Base-by-base conservation (phyloP, 1,140 invertebrate genomes). In the Drosophila tani region DNA sequence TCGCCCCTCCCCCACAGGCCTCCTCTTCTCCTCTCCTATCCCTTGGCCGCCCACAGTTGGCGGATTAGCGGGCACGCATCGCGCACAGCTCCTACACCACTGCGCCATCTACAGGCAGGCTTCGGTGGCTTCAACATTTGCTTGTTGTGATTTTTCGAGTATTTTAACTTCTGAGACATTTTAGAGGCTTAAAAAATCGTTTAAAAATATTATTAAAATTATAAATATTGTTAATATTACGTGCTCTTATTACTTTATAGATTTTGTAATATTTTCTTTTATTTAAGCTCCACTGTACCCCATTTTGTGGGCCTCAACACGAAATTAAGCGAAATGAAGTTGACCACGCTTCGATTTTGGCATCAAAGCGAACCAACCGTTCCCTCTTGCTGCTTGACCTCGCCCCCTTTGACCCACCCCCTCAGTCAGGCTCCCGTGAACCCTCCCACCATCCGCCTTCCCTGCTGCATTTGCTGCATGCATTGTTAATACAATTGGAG, bases 321-420 rank as follows among this genome's bases (percentile, higher is more conserved):
- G 85, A 88, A 90, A 90, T 90, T 90, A 90, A 90, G 79, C 85
- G 85, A 90, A 90, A 90, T 90, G 85, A 90, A 90, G 85, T 90
- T 90, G 85, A 90, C 85, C 85, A 90, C 85, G 85, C 83, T 90
- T 90, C 86, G 85, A 90, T 90, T 88, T 90, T 82, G 85, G 64
- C 86, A 90, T 90, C 85, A 90, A 90, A 90, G 85, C 82, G 64
- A 79, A 82, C 65, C 56, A 79, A 85, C 65, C 53, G 77, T 68
- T 84, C 32, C 79, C 60, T 66, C 67, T 76, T 74, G 47, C 82
- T 68, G 50, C 57, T 65, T 35, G 41, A 47, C 45, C 76, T 21
- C 27, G 12, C 45, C 17, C 3, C 21, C 27, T 6, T 12, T 32
- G 21, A 11, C 14, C 19, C 21, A 12, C 32, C 40, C 2, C 38